Percentiles rank a stretch among this genome's conserved stretches.
These are phyloP conservation scores for Hypotaenidia philippensis DNA, from an alignment of 2,797 vertebrate species.

Conservation along the genomic window DNA sequence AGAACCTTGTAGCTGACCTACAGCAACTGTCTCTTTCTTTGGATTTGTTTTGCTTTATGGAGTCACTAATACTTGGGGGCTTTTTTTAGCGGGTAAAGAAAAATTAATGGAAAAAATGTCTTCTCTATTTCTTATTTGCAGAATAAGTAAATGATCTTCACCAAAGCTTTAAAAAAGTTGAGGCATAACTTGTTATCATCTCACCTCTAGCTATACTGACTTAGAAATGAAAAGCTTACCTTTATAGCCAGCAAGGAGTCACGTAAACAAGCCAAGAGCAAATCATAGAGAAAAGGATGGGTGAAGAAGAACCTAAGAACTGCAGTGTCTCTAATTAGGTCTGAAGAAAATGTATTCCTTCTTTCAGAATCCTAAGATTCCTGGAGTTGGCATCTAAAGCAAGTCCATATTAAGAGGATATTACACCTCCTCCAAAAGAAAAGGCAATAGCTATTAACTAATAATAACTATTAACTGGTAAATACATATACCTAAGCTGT, in stretches of 20 bases:
- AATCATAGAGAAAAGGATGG: neutral
- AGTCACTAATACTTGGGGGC: neutral
- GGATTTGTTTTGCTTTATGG: neutral
- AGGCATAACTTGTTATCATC: neutral
- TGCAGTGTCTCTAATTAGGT: neutral
- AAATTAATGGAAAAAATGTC: neutral
- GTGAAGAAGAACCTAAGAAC: neutral
- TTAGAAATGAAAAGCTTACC: neutral
- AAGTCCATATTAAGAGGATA: neutral
- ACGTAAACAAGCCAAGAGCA: slow-evolving; percentile 8
- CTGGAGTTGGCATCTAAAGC: neutral
- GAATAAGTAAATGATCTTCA: neutral
- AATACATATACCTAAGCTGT: neutral
- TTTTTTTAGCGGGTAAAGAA: neutral
- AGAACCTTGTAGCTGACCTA: neutral
- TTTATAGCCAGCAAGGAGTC: neutral
- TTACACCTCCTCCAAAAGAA: neutral
- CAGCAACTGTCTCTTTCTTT: neutral
- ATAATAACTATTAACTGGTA: neutral
- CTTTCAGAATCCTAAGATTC: neutral
- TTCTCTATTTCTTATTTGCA: neutral
- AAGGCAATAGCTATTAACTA: neutral
- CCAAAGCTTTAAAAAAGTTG: neutral
- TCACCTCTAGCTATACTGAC: neutral
- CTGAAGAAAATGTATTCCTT: neutral